A percentile compares a stretch with the other conserved stretches of the same genome.
These are phyloP conservation scores for Apoderus coryli DNA, from an alignment of 2,888 invertebrate genomes.

Conservation along the genomic window DNA sequence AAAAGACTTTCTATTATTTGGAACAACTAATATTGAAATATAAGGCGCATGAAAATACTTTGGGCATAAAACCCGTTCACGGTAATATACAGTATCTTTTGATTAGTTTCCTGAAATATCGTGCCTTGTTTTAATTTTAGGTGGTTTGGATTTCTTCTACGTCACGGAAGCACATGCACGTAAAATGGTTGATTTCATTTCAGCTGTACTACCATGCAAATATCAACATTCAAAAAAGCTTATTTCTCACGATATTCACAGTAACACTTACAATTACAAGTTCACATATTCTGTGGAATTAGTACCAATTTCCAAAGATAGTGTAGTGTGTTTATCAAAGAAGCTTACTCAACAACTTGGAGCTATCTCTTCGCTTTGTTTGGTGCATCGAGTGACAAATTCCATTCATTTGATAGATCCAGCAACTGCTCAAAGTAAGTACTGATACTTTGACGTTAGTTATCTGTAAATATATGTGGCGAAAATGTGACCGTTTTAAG, in stretches of 20 bases:
- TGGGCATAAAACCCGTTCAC: conserved; percentile 53
- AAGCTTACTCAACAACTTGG: conserved; percentile 77
- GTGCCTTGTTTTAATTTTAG: conserved; percentile 15
- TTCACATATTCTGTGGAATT: conserved; percentile 89
- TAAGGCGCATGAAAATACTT: conserved; percentile 76
- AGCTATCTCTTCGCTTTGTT: conserved; percentile 73
- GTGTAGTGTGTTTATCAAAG: conserved; percentile 77
- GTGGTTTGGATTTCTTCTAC: conserved; percentile 90
- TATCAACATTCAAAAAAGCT: conserved; percentile 85
- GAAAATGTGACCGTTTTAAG: no score
- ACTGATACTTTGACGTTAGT: conserved; percentile 2
- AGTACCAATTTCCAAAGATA: conserved; percentile 90
- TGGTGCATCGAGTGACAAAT: conserved; percentile 80
- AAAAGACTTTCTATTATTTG: conserved; percentile 93
- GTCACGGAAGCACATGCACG: conserved; percentile 77
- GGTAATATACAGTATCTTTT: conserved; percentile 16
- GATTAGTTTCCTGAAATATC: no score
- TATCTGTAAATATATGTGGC: no score
- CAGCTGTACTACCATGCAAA: conserved; percentile 74
- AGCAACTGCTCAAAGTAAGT: conserved; percentile 61
- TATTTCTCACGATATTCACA: conserved; percentile 94
- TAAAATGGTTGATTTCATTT: conserved; percentile 90
- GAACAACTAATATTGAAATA: conserved; percentile 96
- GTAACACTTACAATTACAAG: conserved; percentile 94
- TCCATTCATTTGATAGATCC: conserved; percentile 90